Evolutionary conservation across 1,140 invertebrate species (phyloP).

Genomic region (Drosophila santomea): DNA sequence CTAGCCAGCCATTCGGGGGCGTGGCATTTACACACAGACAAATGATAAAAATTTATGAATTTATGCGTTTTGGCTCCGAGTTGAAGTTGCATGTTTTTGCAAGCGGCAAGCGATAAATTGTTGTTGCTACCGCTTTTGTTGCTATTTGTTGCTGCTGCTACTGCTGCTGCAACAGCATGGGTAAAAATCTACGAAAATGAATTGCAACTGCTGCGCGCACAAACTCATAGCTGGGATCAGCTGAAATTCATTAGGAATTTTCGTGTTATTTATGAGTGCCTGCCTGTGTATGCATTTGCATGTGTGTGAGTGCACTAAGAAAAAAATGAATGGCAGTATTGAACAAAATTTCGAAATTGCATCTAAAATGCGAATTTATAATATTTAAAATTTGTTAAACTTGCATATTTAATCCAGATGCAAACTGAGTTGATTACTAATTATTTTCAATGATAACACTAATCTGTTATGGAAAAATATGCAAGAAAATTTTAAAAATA

Average conservation of each 20-base stretch:
- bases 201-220: slow-evolving; percentile 75
- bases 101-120: slow-evolving; percentile 71
- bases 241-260: slow-evolving; percentile 83
- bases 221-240: slow-evolving; percentile 69
- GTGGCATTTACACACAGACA: slow-evolving; percentile 56
- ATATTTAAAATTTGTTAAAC: no score
- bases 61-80: slow-evolving; percentile 77
- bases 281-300: slow-evolving; percentile 22
- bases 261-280: slow-evolving; percentile 78
- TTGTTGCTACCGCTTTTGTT: slow-evolving; percentile 42
- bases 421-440: no score
- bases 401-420: no score
- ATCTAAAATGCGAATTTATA: no score
- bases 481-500: no score
- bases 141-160: slow-evolving; percentile 11
- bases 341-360: no score
- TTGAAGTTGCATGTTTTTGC: slow-evolving; percentile 71
- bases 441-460: no score
- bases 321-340: not conserved
- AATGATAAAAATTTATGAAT: slow-evolving; percentile 84
- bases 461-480: no score
- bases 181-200: slow-evolving; percentile 77
- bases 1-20: slow-evolving; percentile 9
- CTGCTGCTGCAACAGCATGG: slow-evolving; percentile 42
- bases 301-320: slow-evolving; percentile 18